Percentiles rank a stretch among this genome's conserved stretches.
phyloP scores from a whole-genome alignment of 1,140 invertebrate species.

The Acromyrmex heyeri region DNA sequence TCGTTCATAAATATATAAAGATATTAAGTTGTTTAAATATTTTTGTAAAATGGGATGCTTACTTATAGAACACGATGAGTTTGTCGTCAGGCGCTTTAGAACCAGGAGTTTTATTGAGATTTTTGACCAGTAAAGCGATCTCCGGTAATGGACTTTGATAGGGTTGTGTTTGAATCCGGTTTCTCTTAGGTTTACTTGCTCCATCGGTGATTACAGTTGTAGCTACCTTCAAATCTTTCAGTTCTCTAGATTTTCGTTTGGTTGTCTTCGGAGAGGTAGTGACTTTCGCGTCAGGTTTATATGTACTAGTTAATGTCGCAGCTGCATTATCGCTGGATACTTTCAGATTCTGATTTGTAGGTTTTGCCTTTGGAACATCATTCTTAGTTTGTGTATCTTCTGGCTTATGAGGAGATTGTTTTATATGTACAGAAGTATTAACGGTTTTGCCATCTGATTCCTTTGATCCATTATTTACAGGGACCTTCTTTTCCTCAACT shows the following conservation, averaged over 20 bases:
- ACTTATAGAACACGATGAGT: conserved; percentile 94
- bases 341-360: conserved; percentile 47
- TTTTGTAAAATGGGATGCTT: conserved; percentile 78
- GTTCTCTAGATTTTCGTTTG: conserved; percentile 85
- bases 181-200: conserved; percentile 87
- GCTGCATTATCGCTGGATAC: conserved; percentile 47
- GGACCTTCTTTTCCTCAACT: conserved; percentile 82
- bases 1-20: conserved; percentile 40
- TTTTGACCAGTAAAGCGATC: conserved; percentile 91
- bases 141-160: conserved; percentile 94
- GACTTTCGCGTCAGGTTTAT: conserved; percentile 68
- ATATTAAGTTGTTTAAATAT: conserved; percentile 23
- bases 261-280: conserved; percentile 72
- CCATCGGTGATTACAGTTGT: conserved; percentile 51
- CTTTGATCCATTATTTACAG: conserved; percentile 77
- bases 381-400: conserved; percentile 66
- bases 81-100: conserved; percentile 91
- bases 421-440: conserved; percentile 68
- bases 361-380: conserved; percentile 69
- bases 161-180: conserved; percentile 90
- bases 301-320: conserved; percentile 47
- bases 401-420: conserved; percentile 69
- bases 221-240: conserved; percentile 81
- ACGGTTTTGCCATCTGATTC: conserved; percentile 72
- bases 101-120: conserved; percentile 88